Evolutionary conservation across 1,140 invertebrate genomes (phyloP).

Genomic region (Lepidurus couesii): DNA sequence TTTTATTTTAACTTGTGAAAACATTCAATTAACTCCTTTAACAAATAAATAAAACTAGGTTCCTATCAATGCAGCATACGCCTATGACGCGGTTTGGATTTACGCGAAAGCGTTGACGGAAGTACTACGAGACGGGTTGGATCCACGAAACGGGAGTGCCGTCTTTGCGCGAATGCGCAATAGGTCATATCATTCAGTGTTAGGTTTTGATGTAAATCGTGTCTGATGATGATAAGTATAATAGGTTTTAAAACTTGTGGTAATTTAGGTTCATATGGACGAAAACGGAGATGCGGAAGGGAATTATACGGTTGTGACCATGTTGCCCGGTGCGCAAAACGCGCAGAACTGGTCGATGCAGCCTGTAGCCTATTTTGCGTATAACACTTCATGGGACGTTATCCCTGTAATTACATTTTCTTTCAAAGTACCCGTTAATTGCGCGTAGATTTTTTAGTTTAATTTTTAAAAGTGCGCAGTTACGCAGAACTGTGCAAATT

Average conservation of each 20-base stretch:
- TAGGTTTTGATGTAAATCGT: slow-evolving; percentile 63
- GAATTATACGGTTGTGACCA: slow-evolving; percentile 76
- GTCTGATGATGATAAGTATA: neutral
- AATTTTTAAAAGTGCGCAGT: neutral
- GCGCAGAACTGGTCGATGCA: slow-evolving; percentile 55
- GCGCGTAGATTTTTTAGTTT: neutral
- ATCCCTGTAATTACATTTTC: slow-evolving; percentile 45
- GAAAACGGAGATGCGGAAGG: slow-evolving; percentile 82
- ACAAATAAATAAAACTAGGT: slow-evolving; percentile 51
- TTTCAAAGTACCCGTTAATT: neutral
- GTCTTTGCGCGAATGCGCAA: slow-evolving; percentile 64
- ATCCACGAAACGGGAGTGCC: slow-evolving; percentile 64
- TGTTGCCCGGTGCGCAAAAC: slow-evolving; percentile 53
- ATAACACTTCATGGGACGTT: slow-evolving; percentile 45
- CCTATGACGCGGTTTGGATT: slow-evolving; percentile 81
- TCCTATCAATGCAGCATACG: slow-evolving; percentile 73
- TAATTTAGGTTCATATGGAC: slow-evolving; percentile 67
- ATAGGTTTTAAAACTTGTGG: slow-evolving; percentile 24
- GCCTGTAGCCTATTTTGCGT: slow-evolving; percentile 66
- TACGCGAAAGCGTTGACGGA: slow-evolving; percentile 73
- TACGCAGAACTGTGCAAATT: too few relatives aligned
- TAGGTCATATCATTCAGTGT: slow-evolving; percentile 66
- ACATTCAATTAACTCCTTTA: neutral
- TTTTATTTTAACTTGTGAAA: slow-evolving; percentile 25
- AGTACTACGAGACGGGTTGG: slow-evolving; percentile 56